A percentile compares a stretch with the other conserved stretches of the same genome.
phyloP scores from a whole-genome alignment of 2,113 vertebrate genomes.

The Pantherophis guttatus region DNA sequence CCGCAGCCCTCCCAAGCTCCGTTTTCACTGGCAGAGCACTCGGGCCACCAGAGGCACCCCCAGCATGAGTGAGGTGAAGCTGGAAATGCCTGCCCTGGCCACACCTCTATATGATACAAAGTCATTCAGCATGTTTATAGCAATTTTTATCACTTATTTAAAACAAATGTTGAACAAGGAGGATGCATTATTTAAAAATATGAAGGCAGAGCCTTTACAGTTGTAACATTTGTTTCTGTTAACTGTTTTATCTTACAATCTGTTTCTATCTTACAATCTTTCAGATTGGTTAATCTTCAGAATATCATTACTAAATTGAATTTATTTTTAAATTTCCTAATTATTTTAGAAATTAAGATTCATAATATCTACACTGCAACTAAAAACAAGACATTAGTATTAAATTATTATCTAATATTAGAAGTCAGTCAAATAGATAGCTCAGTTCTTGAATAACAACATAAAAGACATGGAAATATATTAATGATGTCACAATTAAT shows the following conservation, averaged over 20 bases:
- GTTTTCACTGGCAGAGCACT: too few species aligned
- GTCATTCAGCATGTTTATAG: background rate
- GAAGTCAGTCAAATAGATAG: background rate
- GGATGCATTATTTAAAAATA: background rate
- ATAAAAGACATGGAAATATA: background rate
- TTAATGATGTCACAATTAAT: background rate
- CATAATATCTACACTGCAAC: background rate
- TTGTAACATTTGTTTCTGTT: background rate
- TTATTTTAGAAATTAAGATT: background rate
- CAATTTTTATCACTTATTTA: background rate
- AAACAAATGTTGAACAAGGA: background rate
- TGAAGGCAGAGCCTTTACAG: background rate
- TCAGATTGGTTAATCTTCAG: background rate
- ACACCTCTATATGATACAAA: background rate
- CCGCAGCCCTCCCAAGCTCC: too few species aligned
- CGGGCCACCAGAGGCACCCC: too few species aligned
- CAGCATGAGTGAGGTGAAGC: too few species aligned
- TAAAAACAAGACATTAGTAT: background rate
- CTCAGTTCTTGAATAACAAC: background rate
- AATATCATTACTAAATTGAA: background rate
- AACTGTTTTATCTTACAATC: background rate
- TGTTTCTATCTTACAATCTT: background rate
- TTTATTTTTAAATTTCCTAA: background rate
- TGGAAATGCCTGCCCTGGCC: too few species aligned
- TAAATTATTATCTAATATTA: background rate